Evolutionary conservation across 2,113 vertebrate genomes (phyloP).

Genomic region (Chaetodon trifascialis): DNA sequence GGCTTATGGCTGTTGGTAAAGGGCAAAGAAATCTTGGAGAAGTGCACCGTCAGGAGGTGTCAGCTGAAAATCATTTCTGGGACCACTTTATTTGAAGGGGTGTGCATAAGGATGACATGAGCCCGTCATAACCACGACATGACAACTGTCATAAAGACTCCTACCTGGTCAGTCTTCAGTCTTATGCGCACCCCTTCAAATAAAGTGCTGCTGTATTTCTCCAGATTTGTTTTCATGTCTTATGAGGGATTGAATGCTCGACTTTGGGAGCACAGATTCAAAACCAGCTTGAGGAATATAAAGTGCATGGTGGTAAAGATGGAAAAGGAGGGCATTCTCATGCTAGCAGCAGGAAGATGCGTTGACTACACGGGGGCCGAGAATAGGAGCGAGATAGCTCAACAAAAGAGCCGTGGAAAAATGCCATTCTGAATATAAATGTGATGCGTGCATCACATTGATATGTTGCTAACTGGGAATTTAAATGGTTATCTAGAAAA

Average conservation of each 20-base stretch:
- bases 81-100: no score
- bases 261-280: neutral
- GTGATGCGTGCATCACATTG: neutral
- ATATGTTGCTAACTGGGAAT: neutral
- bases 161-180: no score
- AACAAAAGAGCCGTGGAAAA: slow-evolving; percentile 3
- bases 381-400: neutral
- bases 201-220: no score
- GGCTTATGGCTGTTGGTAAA: slow-evolving; percentile 25
- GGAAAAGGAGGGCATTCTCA: neutral
- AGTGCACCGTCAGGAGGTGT: neutral
- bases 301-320: neutral
- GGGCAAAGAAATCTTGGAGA: slow-evolving; percentile 23
- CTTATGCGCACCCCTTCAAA: no score
- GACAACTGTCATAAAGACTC: no score
- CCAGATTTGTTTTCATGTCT: no score
- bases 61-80: neutral
- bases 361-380: neutral
- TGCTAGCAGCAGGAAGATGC: neutral
- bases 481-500: slow-evolving; percentile 9
- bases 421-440: neutral
- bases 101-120: no score
- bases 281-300: slow-evolving; percentile 1
- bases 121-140: no score
- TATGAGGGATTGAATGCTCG: neutral